These are phyloP conservation scores for Phalanger gymnotis DNA, from an alignment of 2,797 vertebrate species.

Conservation along the genomic window DNA sequence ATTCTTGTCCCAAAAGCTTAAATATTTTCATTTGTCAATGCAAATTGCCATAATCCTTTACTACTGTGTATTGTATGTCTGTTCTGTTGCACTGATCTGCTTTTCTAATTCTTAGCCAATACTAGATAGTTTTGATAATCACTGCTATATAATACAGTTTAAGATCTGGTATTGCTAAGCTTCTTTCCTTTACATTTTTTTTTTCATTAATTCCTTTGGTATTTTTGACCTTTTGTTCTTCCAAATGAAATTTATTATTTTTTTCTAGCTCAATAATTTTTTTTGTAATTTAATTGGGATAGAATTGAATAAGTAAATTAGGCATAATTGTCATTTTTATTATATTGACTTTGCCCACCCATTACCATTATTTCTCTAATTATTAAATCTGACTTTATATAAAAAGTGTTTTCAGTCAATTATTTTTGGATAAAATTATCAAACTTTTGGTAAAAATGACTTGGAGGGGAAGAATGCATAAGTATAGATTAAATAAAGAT, in stretches of 20 bases:
- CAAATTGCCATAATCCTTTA: not conserved
- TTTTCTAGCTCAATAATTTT: not conserved
- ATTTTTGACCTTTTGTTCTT: not conserved
- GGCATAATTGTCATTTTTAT: not conserved
- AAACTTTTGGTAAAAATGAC: too few species aligned
- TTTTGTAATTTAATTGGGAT: too few species aligned
- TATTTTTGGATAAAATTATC: not conserved
- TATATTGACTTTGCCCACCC: too few species aligned
- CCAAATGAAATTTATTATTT: not conserved
- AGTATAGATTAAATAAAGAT: not conserved
- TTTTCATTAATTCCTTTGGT: not conserved
- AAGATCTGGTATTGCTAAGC: not conserved
- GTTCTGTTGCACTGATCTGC: not conserved
- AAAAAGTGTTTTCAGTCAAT: not conserved
- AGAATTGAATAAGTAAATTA: not conserved
- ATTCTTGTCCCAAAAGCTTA: not conserved
- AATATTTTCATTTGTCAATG: not conserved
- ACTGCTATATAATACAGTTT: not conserved
- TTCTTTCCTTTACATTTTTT: not conserved
- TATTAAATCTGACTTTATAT: not conserved
- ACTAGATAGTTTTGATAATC: not conserved
- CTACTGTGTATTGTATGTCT: not conserved
- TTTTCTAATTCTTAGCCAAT: too few species aligned
- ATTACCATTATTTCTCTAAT: not conserved
- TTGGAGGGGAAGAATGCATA: not conserved